Evolutionary conservation across 2,113 vertebrate species (phyloP).

Genomic region (Eublepharis macularius): DNA sequence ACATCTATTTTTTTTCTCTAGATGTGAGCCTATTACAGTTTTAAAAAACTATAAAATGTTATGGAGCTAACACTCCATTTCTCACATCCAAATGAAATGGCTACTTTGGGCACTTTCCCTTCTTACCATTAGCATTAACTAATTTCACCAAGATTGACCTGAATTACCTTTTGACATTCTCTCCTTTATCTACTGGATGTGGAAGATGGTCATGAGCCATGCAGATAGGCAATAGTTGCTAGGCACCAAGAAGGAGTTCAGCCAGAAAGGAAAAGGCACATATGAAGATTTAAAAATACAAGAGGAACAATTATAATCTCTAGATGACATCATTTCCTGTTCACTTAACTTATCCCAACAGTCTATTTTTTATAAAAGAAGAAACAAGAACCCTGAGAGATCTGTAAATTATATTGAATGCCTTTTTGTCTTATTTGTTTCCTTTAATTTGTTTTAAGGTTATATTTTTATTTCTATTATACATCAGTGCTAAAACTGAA

Average conservation of each 20-base stretch:
- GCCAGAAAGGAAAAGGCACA: conserved; percentile 45
- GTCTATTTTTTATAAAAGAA: conserved; percentile 23
- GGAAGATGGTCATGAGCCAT: conserved; percentile 39
- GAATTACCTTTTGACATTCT: conserved; percentile 42
- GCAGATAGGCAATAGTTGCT: conserved; percentile 67
- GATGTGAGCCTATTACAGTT: neutral
- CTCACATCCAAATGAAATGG: neutral
- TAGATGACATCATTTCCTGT: conserved; percentile 36
- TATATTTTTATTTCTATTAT: conserved; percentile 6
- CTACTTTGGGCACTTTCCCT: conserved; percentile 46
- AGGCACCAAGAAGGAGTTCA: conserved; percentile 64
- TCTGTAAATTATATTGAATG: conserved; percentile 7
- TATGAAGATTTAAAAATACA: conserved; percentile 58
- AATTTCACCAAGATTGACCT: conserved; percentile 37
- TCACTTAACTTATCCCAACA: conserved; percentile 40
- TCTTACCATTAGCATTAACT: conserved; percentile 29
- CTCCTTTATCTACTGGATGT: conserved; percentile 17
- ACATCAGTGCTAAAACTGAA: neutral
- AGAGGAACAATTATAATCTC: conserved; percentile 57
- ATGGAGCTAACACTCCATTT: neutral
- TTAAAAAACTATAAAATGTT: neutral
- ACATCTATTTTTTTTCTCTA: too few species aligned
- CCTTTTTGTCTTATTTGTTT: neutral
- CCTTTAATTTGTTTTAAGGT: neutral
- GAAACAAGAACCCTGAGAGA: conserved; percentile 7